Evolutionary conservation across 2,113 vertebrate species (phyloP), one percentile per base, ranked within the genome.

Genomic region (Numenius arquata): DNA sequence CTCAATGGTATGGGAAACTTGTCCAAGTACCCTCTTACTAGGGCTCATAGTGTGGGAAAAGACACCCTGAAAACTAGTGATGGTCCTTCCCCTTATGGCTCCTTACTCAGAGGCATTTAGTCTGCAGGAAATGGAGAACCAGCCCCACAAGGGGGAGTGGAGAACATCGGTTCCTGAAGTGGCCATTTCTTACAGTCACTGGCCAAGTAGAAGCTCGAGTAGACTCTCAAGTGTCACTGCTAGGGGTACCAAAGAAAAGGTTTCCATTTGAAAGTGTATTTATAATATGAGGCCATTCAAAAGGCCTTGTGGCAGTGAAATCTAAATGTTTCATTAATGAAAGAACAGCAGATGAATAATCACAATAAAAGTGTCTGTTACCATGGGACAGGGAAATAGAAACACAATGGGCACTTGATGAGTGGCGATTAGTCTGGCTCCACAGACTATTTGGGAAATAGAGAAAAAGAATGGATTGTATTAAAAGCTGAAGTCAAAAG

Each of bases 341-440:
- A 96, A 93, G 83, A 89, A 66, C 53, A 84, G 87, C 29, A 88
- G 83, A 96, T 84, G 95, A 96, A 95, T 95, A 95, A 96, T 96
- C 80, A 76, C 88, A 96, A 94, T 89, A 92, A 96, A 95, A 95
- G 77, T 92, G 94, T 96, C 89, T 94, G 90, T 96, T 96, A 95
- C 90, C 94, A 95, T 93, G 94, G 94, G 92, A 89, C 74, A 87
- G 80, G 47, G 80, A 96, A 95, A 92, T 73, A 82, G 89, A 91
- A 94, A 93, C 92, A 96, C 95, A 96, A 97, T 96, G 90, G 73
- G 81, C 77, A 89, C 83, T 96, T 96, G 89, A 96, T 92, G 89
- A 95, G 77, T 22, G 1, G 84, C 62, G 55, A 96, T 95, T 96
- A 96, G 92, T 91, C 96, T 96, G 95, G 96, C 94, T 97, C 95